phyloP scores from a whole-genome alignment of 2,888 invertebrate genomes.

The Phrixothrix hirtus region DNA sequence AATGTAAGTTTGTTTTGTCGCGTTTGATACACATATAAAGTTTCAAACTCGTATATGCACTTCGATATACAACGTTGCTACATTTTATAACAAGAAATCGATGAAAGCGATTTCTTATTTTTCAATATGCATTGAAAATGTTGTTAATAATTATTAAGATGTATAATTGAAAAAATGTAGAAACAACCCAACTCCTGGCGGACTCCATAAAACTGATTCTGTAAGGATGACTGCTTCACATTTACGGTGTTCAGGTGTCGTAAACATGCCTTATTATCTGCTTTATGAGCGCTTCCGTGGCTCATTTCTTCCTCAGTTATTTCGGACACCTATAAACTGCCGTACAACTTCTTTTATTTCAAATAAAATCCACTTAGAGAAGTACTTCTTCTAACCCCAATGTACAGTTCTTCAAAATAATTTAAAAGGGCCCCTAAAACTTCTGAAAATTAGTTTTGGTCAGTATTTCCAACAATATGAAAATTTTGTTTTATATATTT shows the following conservation, averaged over 20 bases:
- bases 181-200: conserved; percentile 22
- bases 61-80: too few relatives aligned
- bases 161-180: too few relatives aligned
- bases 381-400: conserved; percentile 19
- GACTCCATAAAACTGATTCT: conserved; percentile 38
- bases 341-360: conserved; percentile 41
- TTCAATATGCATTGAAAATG: too few relatives aligned
- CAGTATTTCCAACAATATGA: too few relatives aligned
- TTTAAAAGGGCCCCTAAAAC: neutral
- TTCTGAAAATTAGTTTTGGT: too few relatives aligned
- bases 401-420: conserved; percentile 10
- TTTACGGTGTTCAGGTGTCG: conserved; percentile 52
- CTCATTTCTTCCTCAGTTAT: conserved; percentile 47
- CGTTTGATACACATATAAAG: conserved; percentile 21
- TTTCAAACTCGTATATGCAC: conserved; percentile 11
- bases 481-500: too few relatives aligned
- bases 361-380: conserved; percentile 37
- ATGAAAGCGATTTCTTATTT: too few relatives aligned
- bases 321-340: conserved; percentile 46
- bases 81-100: too few relatives aligned
- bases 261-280: conserved; percentile 54
- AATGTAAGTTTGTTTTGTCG: conserved; percentile 24
- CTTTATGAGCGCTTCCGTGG: conserved; percentile 49
- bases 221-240: conserved; percentile 47
- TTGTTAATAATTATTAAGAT: too few relatives aligned